Evolutionary conservation across 2,888 invertebrate genomes (phyloP).

Genomic region (Apomyelois bistriatella): DNA sequence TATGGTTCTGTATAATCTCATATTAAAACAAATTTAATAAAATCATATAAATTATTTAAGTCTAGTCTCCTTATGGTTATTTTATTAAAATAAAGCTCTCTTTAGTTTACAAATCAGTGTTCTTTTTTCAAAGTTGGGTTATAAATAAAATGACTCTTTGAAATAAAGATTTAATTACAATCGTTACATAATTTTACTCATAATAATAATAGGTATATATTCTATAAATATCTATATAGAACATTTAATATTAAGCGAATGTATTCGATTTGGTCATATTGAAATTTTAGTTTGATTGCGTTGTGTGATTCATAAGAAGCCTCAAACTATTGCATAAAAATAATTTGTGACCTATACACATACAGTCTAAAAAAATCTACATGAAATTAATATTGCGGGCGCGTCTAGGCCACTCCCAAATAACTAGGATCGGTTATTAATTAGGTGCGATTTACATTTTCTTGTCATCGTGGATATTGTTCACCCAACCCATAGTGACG

Average conservation of each 20-base stretch:
- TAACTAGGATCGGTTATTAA: slow-evolving; percentile 2
- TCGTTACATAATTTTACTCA: slow-evolving; percentile 77
- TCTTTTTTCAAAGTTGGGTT: not conserved
- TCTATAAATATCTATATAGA: slow-evolving; percentile 78
- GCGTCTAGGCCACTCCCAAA: slow-evolving; percentile 7
- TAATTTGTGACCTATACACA: slow-evolving; percentile 21
- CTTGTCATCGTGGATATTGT: not conserved
- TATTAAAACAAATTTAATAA: too few species aligned
- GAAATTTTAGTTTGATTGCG: slow-evolving; percentile 34
- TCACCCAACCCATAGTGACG: not conserved
- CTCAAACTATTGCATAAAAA: slow-evolving; percentile 31
- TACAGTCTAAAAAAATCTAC: slow-evolving; percentile 20
- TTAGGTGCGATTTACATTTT: not conserved
- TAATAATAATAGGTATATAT: slow-evolving; percentile 75
- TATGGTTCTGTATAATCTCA: too few species aligned
- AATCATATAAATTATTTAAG: too few species aligned
- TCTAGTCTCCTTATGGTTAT: too few species aligned
- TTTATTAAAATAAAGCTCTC: not conserved
- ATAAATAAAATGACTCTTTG: slow-evolving; percentile 51
- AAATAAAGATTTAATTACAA: slow-evolving; percentile 80
- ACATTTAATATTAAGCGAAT: slow-evolving; percentile 78
- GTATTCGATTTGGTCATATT: slow-evolving; percentile 78
- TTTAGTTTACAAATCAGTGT: not conserved
- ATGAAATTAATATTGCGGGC: slow-evolving; percentile 18
- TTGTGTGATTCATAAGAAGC: slow-evolving; percentile 29